These are phyloP conservation scores for Thrips palmi DNA, from an alignment of 1,140 invertebrate species.

Conservation along the genomic window DNA sequence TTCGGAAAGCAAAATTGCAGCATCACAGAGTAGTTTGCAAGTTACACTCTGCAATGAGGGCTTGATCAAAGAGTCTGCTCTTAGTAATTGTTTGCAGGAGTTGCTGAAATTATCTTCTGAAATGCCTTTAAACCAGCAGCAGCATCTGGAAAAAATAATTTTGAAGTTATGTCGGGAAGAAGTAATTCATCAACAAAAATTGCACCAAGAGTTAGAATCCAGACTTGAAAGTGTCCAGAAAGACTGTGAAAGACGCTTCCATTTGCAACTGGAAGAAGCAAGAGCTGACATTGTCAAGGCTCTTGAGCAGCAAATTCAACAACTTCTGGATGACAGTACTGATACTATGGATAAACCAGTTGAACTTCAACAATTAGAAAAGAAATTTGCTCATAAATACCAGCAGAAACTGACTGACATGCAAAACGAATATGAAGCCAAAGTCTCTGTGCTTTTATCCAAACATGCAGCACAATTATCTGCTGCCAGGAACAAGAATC, in stretches of 20 bases:
- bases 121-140: too few relatives aligned
- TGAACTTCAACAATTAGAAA: slow-evolving; percentile 5
- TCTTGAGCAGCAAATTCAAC: slow-evolving; percentile 38
- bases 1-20: too few relatives aligned
- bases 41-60: too few relatives aligned
- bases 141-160: too few relatives aligned
- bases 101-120: too few relatives aligned
- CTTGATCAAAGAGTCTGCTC: too few relatives aligned
- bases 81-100: too few relatives aligned
- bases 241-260: slow-evolving; percentile 3
- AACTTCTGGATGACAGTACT: slow-evolving; percentile 18
- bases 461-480: slow-evolving; percentile 6
- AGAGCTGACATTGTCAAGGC: slow-evolving; percentile 35
- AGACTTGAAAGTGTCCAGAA: slow-evolving; percentile 5
- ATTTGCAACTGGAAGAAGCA: slow-evolving; percentile 30
- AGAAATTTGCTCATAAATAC: slow-evolving; percentile 7
- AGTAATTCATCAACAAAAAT: too few relatives aligned
- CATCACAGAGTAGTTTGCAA: too few relatives aligned
- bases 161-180: too few relatives aligned
- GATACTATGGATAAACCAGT: slow-evolving; percentile 1
- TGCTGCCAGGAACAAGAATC: slow-evolving; percentile 1
- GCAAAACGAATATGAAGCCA: slow-evolving; percentile 4
- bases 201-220: background rate
- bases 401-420: slow-evolving; percentile 5
- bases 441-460: slow-evolving; percentile 1